A percentile compares a stretch with the other conserved stretches of the same genome.
Conservation (phyloP, 2,797 vertebrate species). For the Bothrops alternatus region DNA sequence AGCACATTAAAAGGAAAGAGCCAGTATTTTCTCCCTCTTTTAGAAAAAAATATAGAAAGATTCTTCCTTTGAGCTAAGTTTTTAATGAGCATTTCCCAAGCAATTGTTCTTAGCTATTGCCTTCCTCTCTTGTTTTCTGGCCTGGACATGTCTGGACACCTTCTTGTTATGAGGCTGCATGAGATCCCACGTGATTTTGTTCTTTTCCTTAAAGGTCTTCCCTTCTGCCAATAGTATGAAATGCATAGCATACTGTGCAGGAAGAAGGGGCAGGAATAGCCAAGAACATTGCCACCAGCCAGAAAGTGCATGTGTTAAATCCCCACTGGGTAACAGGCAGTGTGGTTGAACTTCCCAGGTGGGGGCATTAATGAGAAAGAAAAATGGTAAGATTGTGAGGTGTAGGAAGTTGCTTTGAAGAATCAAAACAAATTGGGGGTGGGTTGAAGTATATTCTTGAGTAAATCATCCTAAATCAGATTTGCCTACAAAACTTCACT, state of each 20-base stretch:
- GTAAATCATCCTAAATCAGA: not conserved
- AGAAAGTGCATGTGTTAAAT: constrained; percentile 46
- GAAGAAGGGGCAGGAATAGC: not conserved
- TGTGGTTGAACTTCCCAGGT: constrained; percentile 22
- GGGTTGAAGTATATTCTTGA: not conserved
- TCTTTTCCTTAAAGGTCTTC: constrained; percentile 39
- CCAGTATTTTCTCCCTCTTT: not conserved
- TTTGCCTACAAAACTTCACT: not conserved
- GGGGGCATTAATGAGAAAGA: constrained; percentile 1
- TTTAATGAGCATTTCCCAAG: constrained; percentile 31
- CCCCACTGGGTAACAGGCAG: constrained; percentile 18
- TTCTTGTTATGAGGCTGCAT: not conserved
- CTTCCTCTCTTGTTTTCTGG: constrained; percentile 40
- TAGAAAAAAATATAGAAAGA: not conserved
- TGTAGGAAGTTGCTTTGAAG: constrained; percentile 1
- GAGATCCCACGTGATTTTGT: constrained; percentile 27
- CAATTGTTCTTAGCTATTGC: constrained; percentile 34
- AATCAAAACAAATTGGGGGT: not conserved
- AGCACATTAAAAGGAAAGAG: constrained; percentile 8
- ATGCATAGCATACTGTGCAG: not conserved
- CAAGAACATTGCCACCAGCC: not conserved
- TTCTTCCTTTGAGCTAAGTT: constrained; percentile 18
- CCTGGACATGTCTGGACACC: constrained; percentile 54
- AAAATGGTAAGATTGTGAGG: not conserved
- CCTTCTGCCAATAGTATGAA: constrained; percentile 31